Evolutionary conservation across 2,797 vertebrate species (phyloP), one percentile per base, ranked within the genome.

Genomic region (Stomatorhinus walkeri): DNA sequence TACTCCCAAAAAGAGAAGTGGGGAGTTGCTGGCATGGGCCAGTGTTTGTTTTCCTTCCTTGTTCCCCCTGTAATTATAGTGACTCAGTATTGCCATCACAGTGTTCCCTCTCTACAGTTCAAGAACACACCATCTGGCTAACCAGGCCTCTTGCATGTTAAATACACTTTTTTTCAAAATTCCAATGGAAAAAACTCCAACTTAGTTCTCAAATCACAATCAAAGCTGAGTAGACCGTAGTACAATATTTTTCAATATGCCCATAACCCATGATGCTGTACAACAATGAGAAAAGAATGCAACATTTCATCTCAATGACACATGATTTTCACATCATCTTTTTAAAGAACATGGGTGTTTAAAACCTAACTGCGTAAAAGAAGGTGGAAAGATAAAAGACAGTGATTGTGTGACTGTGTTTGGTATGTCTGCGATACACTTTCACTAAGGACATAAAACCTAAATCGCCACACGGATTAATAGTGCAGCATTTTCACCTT

Each of bases 51-150:
- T 90, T 89, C 88, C 89, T 87, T 85, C 54, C 89, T 56, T 91
- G 92, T 91, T 91, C 90, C 91, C 87, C 28, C 88, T 91, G 90
- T 93, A 93, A 94, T 93, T 92, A 94, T 89, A 88, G 90, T 91
- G 89, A 93, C 89, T 89, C 90, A 22, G 79, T 88, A 87, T 89
- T 91, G 91, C 91, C 24, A 59, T 52, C 88, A 56, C 81, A 88
- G 86, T 22, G 88, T 87, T 89, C 89, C 88, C 72, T 90, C 90
- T 91, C 88, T 87, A 81, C 88, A 83, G 88, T 88, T 90, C 64
- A 59, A 89, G 87, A 91, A 89, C 91, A 89, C 88, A 87, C 91
- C 90, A 92, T 92, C 91, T 91, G 90, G 88, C 89, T 89, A 88
- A 91, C 90, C 87, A 89, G 89, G 88, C 88, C 88, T 90, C 51